Base-by-base conservation (phyloP, 1,140 invertebrate species). In the Ceratina calcarata region DNA sequence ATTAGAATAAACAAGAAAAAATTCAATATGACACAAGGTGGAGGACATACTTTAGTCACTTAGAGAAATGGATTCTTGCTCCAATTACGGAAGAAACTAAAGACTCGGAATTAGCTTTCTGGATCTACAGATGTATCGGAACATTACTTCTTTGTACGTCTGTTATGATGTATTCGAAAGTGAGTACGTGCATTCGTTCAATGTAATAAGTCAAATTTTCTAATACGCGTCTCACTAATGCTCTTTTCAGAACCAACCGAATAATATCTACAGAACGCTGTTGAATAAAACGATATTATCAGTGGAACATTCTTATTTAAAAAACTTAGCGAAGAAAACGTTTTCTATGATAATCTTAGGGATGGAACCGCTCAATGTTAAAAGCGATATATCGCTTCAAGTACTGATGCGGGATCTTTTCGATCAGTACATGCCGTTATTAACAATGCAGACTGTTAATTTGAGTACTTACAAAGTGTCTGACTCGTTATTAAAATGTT, bases 331-430 rank as follows among this genome's bases (percentile, higher is more conserved):
- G 8, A 91, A 91, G 70, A 83, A 74, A 62, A 92, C 93, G 79
- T 93, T 93, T 74, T 91, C 89, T 18, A 88, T 89, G 88, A 75
- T 92, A 15, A 77, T 93, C 37, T 81, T 92, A 62, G 91, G 92
- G 49, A 67, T 93, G 3, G 91, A 91, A 68, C 76, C 82, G 69
- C 74, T 92, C 7, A 88, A 89, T 66, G n/a, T 89, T n/a, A 89
- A 89, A 73, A 82, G 82, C 45, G 91, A 93, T 49, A 83, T 91
- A 58, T 82, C 84, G 20, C 74, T 93, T n/a, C 90, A 92, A 77
- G 80, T 80, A 1, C 15, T 93, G 58, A 78, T 91, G 7, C 82
- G 88, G 79, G 87, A 90, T 78, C 83, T 93, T 13, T 91, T 93
- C 27, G 91, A 92, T 53, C 82, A 86, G 1, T 93, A 93, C 72